Evolutionary conservation across 1,140 invertebrate genomes (phyloP), one percentile per base, ranked within the genome.

Genomic region (Cyrtorhinus lividipennis): DNA sequence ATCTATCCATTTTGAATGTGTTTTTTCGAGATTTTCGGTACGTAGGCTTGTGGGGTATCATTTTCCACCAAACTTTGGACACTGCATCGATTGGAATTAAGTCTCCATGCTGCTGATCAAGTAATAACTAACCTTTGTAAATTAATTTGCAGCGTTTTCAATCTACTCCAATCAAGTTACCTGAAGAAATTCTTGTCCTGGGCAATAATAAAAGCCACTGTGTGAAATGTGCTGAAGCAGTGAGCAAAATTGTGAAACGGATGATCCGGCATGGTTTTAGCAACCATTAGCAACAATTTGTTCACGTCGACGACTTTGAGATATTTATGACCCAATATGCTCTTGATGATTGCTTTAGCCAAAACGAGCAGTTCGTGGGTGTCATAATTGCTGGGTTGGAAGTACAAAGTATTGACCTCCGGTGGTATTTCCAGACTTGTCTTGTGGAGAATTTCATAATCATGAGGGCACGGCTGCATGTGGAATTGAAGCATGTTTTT

Each of bases 221-320:
- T 30, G 58, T 59, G 58, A 24, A 59, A 59, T 5, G 27, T 8
- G 25, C 24, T 30, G 58, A 59, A 59, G 58, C 58, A 59, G 38
- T 59, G 58, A 23, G n/a, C n/a, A 15, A 59, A 59, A 30, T 59
- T 59, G 26, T 59, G 58, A 26, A 59, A 59, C 13, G 27, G 24
- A n/a, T 30, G 24, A 22, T 59, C 27, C n/a, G 58, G 58, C 15
- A 30, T 59, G 2, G 58, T 27, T 30, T 59, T 59, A 26, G 26
- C 58, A 1, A 30, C 25, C 58, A 59, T 59, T 23, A 59, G 26
- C n/a, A 59, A 24, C 12, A 59, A 26, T 18, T 26, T 59, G 58
- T 59, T 30, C 2, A 30, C 38, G 24, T 59, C 15, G 24, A 59
- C 58, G 2, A 30, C 24, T 26, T 8, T 1, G 23, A 59, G 24